These are phyloP conservation scores for Drosophila repletoides DNA, from an alignment of 1,140 invertebrate genomes.

Conservation along the genomic window DNA sequence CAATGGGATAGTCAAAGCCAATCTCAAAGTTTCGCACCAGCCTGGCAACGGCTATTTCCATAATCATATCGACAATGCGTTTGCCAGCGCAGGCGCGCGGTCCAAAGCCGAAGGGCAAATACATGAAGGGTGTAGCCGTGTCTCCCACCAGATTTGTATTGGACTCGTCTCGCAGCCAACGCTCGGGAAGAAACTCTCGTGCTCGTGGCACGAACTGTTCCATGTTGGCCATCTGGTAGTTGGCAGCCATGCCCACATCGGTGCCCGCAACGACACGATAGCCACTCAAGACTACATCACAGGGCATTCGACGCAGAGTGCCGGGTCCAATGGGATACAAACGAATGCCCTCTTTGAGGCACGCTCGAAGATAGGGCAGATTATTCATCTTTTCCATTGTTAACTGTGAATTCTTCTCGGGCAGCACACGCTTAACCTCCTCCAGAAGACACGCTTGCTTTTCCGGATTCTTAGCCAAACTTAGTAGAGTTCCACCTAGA, in stretches of 20 bases:
- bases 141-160: slow-evolving; percentile 73
- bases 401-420: slow-evolving; percentile 82
- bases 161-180: slow-evolving; percentile 83
- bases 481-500: slow-evolving; percentile 48
- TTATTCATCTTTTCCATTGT: slow-evolving; percentile 84
- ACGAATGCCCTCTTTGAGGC: slow-evolving; percentile 86
- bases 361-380: slow-evolving; percentile 86
- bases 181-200: slow-evolving; percentile 84
- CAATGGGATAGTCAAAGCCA: slow-evolving; percentile 83
- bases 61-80: slow-evolving; percentile 87
- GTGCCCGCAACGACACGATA: slow-evolving; percentile 86
- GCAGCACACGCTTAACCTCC: slow-evolving; percentile 85
- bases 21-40: slow-evolving; percentile 85
- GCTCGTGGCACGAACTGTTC: slow-evolving; percentile 84
- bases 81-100: slow-evolving; percentile 85
- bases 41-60: slow-evolving; percentile 86
- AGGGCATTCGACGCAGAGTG: slow-evolving; percentile 83
- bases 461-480: slow-evolving; percentile 86
- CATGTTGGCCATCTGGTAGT: slow-evolving; percentile 80
- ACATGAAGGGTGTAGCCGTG: slow-evolving; percentile 84
- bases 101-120: slow-evolving; percentile 86
- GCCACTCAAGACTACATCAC: slow-evolving; percentile 84
- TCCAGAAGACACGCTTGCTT: slow-evolving; percentile 87
- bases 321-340: slow-evolving; percentile 84
- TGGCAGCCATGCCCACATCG: slow-evolving; percentile 83